These are phyloP conservation scores for Nothura maculosa DNA, from an alignment of 2,797 vertebrate species.

Conservation along the genomic window DNA sequence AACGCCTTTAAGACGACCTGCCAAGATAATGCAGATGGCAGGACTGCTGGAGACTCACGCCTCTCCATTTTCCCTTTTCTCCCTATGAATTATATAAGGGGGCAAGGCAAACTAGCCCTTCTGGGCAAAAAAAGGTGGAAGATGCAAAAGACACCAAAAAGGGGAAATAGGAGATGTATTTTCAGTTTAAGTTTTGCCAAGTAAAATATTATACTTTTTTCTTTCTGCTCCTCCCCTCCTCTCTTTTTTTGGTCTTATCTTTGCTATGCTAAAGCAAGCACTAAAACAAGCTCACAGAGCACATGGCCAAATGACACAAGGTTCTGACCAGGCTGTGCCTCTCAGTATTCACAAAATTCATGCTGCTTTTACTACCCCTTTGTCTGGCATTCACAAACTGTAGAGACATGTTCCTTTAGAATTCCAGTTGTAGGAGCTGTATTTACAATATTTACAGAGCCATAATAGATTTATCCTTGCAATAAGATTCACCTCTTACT, in stretches of 20 bases:
- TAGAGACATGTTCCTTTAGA: background rate
- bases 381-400: background rate
- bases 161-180: background rate
- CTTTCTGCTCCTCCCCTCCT: too few relatives aligned
- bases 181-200: background rate
- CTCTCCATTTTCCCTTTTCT: background rate
- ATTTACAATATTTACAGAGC: background rate
- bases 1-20: background rate
- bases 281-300: background rate
- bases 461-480: background rate
- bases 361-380: background rate
- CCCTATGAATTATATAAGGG: background rate
- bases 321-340: background rate
- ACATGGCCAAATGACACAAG: fast-evolving
- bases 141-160: background rate
- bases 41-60: background rate
- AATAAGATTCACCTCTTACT: background rate
- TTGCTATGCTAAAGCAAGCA: background rate
- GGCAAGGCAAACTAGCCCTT: background rate
- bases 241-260: background rate
- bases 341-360: background rate
- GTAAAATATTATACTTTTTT: background rate
- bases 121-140: background rate
- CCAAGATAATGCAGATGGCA: background rate
- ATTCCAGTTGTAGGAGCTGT: background rate